Base-by-base conservation (phyloP, 64 coral and sea anemone genomes). In the Stylophora pistillata region DNA sequence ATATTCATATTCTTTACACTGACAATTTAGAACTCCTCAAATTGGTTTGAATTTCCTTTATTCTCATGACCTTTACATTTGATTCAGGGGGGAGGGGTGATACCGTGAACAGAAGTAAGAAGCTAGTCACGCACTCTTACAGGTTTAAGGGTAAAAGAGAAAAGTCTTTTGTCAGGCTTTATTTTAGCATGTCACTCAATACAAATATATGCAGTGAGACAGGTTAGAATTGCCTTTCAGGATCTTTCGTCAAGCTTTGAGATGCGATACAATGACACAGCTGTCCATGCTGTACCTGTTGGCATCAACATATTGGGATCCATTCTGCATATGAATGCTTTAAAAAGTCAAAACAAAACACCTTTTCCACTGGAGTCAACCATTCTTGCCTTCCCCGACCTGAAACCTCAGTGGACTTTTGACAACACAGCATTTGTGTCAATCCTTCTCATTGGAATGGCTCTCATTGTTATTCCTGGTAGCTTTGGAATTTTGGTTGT, bases 401-500 rank as follows among this genome's bases (percentile, higher is more conserved):
- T 96, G 1, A 78, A 79, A 47, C 60, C 90, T 34, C 69, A 72
- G 10, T 93, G 81, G 95, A 93, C 56, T 2, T 96, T 70, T 54
- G 95, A 96, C 77, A 61, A 15, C 29, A 71, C 74, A 18, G 55
- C 95, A 2, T 96, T 93, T 58, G 21, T 59, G 32, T 75, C 95
- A 1, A 87, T 96, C 47, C 6, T 96, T 21, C 82, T 96, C 52
- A 90, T 96, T 83, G 95, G 91, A 10, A 25, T 93, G 65, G 74
- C 87, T 16, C 89, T 96, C 56, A 57, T 71, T 30, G 15, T 96
- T 7, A 87, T 96, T 58, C 95, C 95, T 53, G 95, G 95, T 26
- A 81, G 87, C 13, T 93, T 96, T 90, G 95, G 87, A 10, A 93
- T 96, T 74, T 63, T 78, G 56, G 82, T 96, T 57, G 95, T 96